Percentiles rank a stretch among this genome's conserved stretches.
Evolutionary conservation across 53 echinoderm and acorn worm genomes (phyloP).

Genomic region (Patiria pectinifera): DNA sequence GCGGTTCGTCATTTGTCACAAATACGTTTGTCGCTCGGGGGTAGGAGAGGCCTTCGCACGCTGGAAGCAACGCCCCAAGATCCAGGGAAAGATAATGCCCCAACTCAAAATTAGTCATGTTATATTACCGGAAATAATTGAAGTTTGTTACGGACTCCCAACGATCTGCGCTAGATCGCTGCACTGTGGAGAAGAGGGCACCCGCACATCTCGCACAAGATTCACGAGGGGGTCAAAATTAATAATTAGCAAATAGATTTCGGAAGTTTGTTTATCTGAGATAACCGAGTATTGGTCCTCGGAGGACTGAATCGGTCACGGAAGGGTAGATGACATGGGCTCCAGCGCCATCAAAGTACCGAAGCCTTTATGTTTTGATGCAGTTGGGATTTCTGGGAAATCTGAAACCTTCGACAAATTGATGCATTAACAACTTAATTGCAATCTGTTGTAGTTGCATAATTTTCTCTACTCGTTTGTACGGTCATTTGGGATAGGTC

Average conservation of each 20-base stretch:
- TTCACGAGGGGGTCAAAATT: not conserved
- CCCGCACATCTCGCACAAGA: not conserved
- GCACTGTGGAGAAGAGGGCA: not conserved
- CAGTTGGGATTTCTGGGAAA: not conserved
- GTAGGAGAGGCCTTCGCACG: not conserved
- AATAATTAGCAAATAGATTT: not conserved
- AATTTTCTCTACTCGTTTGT: no score
- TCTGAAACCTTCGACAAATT: not conserved
- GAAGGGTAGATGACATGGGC: not conserved
- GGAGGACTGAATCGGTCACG: not conserved
- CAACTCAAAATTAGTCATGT: constrained; percentile 56
- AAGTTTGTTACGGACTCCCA: constrained; percentile 31
- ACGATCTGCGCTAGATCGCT: not conserved
- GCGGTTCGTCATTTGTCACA: constrained; percentile 21
- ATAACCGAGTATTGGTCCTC: not conserved
- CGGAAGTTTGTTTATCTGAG: constrained; percentile 36
- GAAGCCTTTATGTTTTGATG: not conserved
- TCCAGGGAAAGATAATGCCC: not conserved
- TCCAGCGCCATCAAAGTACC: not conserved
- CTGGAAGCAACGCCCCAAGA: constrained; percentile 60
- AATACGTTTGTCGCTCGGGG: not conserved
- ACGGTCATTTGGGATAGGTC: no score
- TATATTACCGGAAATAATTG: constrained; percentile 32
- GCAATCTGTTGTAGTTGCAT: no score
- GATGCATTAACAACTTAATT: not conserved